A percentile compares a stretch with the other conserved stretches of the same genome.
These are phyloP conservation scores for Noctilio leporinus DNA, from an alignment of 2,113 vertebrate genomes.

Conservation along the genomic window DNA sequence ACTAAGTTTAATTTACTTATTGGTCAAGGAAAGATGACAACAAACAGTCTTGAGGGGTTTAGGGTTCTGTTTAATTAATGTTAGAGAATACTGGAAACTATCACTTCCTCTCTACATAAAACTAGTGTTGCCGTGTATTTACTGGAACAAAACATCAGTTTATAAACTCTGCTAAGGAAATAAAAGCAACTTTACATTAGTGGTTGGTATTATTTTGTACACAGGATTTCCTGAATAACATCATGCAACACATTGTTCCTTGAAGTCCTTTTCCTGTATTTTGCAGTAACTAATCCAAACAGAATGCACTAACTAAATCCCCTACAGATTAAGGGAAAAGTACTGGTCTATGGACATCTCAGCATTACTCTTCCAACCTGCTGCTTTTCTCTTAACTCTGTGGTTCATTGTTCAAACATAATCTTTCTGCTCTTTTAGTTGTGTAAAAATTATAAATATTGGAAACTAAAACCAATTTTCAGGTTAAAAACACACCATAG, in stretches of 20 bases:
- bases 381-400: neutral
- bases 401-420: neutral
- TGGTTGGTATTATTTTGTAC: neutral
- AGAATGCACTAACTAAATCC: neutral
- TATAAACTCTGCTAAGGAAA: slow-evolving; percentile 53
- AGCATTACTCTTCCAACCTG: neutral
- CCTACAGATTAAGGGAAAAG: slow-evolving; percentile 16
- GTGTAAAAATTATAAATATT: neutral
- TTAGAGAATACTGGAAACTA: slow-evolving; percentile 35
- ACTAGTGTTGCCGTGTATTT: neutral
- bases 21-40: slow-evolving; percentile 1
- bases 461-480: neutral
- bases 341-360: neutral
- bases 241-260: slow-evolving; percentile 41
- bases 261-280: slow-evolving; percentile 17
- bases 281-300: slow-evolving; percentile 48
- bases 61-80: slow-evolving; percentile 26
- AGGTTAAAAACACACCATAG: neutral
- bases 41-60: neutral
- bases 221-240: slow-evolving; percentile 32
- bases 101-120: neutral
- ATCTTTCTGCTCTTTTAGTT: neutral
- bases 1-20: neutral
- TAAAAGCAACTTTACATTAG: slow-evolving; percentile 34
- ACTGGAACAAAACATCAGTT: slow-evolving; percentile 50